Percentiles rank a stretch among this genome's conserved stretches.
phyloP scores from a whole-genome alignment of 2,113 vertebrate genomes.

The Otus sunia region DNA sequence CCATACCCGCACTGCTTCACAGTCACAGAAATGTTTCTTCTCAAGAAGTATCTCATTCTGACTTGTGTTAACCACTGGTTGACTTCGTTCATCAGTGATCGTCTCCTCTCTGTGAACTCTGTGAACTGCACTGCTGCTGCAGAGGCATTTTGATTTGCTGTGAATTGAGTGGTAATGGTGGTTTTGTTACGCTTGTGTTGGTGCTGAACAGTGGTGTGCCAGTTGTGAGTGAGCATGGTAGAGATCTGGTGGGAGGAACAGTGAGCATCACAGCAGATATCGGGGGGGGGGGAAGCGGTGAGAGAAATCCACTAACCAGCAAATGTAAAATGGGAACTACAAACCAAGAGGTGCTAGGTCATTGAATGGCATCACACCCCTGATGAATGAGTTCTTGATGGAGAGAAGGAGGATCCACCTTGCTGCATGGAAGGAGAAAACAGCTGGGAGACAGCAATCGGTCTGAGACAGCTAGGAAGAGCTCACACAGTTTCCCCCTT shows the following conservation, averaged over 20 bases:
- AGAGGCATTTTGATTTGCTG: constrained; percentile 50
- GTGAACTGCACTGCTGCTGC: not conserved
- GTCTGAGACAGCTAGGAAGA: not conserved
- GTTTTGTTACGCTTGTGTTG: not conserved
- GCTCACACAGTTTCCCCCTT: not conserved
- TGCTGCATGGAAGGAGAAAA: not conserved
- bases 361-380: not conserved
- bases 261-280: not conserved
- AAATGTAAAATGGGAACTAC: not conserved
- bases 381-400: not conserved
- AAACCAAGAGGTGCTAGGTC: not conserved
- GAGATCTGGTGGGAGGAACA: not conserved
- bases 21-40: not conserved
- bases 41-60: constrained; percentile 8
- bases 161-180: constrained; percentile 28
- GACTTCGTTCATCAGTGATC: constrained; percentile 56
- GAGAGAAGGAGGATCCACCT: not conserved
- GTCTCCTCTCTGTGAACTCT: not conserved
- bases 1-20: not conserved
- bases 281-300: not conserved
- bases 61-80: constrained; percentile 2
- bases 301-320: not conserved
- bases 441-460: not conserved
- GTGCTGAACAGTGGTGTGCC: not conserved
- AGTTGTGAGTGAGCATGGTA: not conserved